A percentile compares a stretch with the other conserved stretches of the same genome.
Evolutionary conservation across 2,113 vertebrate genomes (phyloP).

Genomic region (Coracopsis vasa): DNA sequence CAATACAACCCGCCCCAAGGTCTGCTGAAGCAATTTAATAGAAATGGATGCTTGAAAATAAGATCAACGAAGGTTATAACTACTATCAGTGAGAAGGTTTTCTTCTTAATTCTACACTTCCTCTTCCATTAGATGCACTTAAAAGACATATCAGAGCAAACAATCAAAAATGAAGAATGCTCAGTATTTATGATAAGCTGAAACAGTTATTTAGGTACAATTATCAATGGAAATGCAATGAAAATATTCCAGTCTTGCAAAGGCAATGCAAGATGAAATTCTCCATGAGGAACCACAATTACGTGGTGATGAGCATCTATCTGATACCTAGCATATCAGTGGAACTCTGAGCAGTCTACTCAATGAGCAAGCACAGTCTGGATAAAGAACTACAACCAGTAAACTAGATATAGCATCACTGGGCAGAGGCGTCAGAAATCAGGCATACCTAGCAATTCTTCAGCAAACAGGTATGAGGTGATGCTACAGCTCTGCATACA

Average conservation of each 20-base stretch:
- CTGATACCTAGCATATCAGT: neutral
- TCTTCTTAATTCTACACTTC: neutral
- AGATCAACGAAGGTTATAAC: neutral
- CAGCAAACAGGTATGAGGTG: neutral
- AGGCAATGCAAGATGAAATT: neutral
- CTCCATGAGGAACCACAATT: fast-evolving
- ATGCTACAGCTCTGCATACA: neutral
- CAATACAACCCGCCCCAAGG: neutral
- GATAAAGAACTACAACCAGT: neutral
- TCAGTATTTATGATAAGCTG: neutral
- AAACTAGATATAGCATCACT: neutral
- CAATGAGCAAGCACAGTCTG: neutral
- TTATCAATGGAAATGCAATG: neutral
- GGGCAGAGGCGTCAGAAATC: neutral
- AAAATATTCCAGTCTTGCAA: neutral
- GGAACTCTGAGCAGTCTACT: neutral
- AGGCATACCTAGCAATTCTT: neutral
- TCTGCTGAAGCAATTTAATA: neutral
- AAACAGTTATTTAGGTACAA: neutral
- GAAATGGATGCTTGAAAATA: neutral
- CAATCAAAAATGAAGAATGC: neutral
- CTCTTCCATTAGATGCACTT: neutral
- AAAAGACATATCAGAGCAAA: neutral
- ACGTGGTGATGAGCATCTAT: neutral
- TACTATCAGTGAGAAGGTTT: neutral